Evolutionary conservation across 2,797 vertebrate species (phyloP), one percentile per base, ranked within the genome.

Genomic region (Halcyon leucocephala): DNA sequence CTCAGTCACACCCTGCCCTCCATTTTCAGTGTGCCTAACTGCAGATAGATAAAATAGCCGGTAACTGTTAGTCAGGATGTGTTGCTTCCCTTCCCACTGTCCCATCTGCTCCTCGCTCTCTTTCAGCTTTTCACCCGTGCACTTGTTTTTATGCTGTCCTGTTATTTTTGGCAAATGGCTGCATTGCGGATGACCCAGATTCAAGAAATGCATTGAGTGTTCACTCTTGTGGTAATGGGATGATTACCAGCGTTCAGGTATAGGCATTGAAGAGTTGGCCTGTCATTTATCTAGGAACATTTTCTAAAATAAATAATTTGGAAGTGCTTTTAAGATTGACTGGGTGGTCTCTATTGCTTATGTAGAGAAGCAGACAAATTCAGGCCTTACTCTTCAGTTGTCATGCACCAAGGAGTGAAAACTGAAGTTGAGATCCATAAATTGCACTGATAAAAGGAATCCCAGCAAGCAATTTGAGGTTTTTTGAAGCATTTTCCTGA

Each of bases 11-110:
- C 92, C 86, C 89, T 85, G 48, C 82, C 91, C 91, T 96, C 94
- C 89, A 69, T 82, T 74, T 83, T 71, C 78, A 71, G 89, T 48
- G 88, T 0, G n/a, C 89, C 52, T 55, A 46, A 9, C 55, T 84
- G 85, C 88, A 89, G 88, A 61, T 71, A 90, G 83, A 96, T 94
- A 94, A 96, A 97, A 96, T 96, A 95, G 88, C 90, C 15, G 0
- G 29, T 89, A 90, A 89, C 95, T 94, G 94, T 94, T 97, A 95
- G 95, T 95, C 91, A 97, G 95, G 92, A 97, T 95, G 90, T 96
- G 86, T 94, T 0, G 19, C 90, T 95, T 95, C 84, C 83, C 82
- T 97, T 95, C 94, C 92, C 74, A 66, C 89, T 0, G 7, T 37
- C 51, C 96, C 94, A 91, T 95, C 93, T 92, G 93, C 91, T 96